Percentiles rank a stretch among this genome's conserved stretches.
phyloP scores from a whole-genome alignment of 2,888 invertebrate species.

The Alloscopus bannaensis region DNA sequence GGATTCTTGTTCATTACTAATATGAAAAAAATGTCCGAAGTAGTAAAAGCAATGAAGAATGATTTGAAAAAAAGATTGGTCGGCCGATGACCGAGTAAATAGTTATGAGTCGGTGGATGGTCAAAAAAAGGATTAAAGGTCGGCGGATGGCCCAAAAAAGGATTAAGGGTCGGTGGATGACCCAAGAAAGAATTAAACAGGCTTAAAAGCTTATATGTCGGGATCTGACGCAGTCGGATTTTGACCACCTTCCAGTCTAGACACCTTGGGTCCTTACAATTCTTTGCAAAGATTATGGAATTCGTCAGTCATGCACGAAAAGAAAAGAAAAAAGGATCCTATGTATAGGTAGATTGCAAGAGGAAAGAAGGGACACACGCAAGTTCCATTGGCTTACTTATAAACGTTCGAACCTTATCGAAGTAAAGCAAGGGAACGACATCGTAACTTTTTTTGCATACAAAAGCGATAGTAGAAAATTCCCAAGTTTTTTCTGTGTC shows the following conservation, averaged over 20 bases:
- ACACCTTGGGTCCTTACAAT: too few species aligned
- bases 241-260: too few species aligned
- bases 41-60: not conserved
- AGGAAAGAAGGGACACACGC: not conserved
- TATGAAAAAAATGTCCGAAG: not conserved
- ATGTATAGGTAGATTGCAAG: not conserved
- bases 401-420: not conserved
- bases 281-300: too few species aligned
- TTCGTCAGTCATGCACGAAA: conserved; percentile 30
- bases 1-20: not conserved
- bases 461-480: not conserved
- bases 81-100: not conserved
- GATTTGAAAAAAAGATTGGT: not conserved
- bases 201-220: too few species aligned
- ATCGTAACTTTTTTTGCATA: not conserved
- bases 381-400: not conserved
- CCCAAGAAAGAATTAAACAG: conserved; percentile 15
- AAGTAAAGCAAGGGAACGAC: not conserved
- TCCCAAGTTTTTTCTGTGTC: not conserved
- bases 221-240: too few species aligned
- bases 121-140: too few species aligned
- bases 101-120: not conserved
- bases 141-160: conserved; percentile 16
- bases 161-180: conserved; percentile 27
- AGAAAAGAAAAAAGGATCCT: not conserved